These are phyloP conservation scores for Lordiphosa fenestrarum DNA, from an alignment of 2,888 invertebrate genomes.

Conservation along the genomic window DNA sequence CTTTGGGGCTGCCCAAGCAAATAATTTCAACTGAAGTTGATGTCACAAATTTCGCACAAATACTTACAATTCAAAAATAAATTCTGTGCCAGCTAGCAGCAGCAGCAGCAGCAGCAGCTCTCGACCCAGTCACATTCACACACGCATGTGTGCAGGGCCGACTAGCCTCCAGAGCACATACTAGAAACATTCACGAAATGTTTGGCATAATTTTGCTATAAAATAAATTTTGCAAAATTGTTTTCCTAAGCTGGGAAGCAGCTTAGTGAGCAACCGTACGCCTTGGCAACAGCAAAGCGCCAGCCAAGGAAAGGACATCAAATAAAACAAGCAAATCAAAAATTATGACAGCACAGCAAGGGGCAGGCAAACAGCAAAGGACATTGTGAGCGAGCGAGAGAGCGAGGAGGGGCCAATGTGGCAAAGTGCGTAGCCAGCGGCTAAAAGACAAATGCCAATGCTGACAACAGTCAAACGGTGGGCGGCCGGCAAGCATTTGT, in stretches of 20 bases:
- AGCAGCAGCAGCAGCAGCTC: not conserved
- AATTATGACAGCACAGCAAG: slow-evolving; percentile 75
- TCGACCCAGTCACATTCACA: slow-evolving; percentile 31
- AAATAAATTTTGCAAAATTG: slow-evolving; percentile 79
- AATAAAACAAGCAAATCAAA: slow-evolving; percentile 77
- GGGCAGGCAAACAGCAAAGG: slow-evolving; percentile 42
- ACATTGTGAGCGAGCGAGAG: slow-evolving; percentile 6
- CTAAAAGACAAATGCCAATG: slow-evolving; percentile 61
- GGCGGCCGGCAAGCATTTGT: slow-evolving; percentile 37
- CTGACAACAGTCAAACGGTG: slow-evolving; percentile 30
- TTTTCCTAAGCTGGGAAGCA: slow-evolving; percentile 71
- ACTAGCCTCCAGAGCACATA: slow-evolving; percentile 60
- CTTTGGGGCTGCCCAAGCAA: slow-evolving; percentile 40
- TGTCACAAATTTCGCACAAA: slow-evolving; percentile 64
- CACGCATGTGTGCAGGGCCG: slow-evolving; percentile 40
- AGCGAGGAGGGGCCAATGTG: slow-evolving; percentile 29
- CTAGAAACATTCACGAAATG: slow-evolving; percentile 73
- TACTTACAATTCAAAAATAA: slow-evolving; percentile 74
- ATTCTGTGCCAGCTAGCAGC: slow-evolving; percentile 52
- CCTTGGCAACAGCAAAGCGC: slow-evolving; percentile 24
- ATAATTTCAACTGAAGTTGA: slow-evolving; percentile 71
- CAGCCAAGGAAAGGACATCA: slow-evolving; percentile 63
- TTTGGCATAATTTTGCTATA: slow-evolving; percentile 79
- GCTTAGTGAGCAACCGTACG: slow-evolving; percentile 44
- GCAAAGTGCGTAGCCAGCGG: slow-evolving; percentile 43